These are phyloP conservation scores for Pachyuromys duprasi DNA, from an alignment of 2,797 vertebrate genomes.

Conservation along the genomic window DNA sequence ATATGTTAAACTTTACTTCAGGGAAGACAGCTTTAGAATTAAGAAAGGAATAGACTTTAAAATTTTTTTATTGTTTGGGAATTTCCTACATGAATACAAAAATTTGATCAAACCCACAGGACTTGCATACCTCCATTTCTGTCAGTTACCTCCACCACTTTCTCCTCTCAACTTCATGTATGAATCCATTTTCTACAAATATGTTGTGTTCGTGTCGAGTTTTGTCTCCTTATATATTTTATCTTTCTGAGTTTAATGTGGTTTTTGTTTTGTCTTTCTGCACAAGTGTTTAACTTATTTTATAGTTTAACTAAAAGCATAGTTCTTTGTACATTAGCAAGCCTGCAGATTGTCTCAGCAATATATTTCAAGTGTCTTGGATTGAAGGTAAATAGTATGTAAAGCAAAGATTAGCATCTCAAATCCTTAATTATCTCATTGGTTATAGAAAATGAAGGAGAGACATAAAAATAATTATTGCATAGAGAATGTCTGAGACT, in stretches of 20 bases:
- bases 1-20: background rate
- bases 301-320: background rate
- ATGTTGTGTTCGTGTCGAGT: background rate
- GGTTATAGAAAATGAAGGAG: background rate
- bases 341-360: background rate
- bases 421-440: background rate
- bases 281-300: background rate
- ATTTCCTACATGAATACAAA: background rate
- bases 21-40: background rate
- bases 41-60: background rate
- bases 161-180: background rate
- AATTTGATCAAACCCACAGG: background rate
- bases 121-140: background rate
- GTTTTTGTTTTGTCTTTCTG: background rate
- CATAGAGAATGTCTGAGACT: background rate
- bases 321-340: background rate
- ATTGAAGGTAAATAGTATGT: background rate
- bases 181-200: background rate
- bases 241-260: background rate
- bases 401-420: background rate
- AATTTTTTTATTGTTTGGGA: background rate
- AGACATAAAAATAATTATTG: background rate
- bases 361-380: background rate
- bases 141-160: background rate
- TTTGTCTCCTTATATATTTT: conserved; percentile 23